Evolutionary conservation across 1,140 invertebrate genomes (phyloP), one percentile per base, ranked within the genome.

Genomic region (Bombus fervidus): DNA sequence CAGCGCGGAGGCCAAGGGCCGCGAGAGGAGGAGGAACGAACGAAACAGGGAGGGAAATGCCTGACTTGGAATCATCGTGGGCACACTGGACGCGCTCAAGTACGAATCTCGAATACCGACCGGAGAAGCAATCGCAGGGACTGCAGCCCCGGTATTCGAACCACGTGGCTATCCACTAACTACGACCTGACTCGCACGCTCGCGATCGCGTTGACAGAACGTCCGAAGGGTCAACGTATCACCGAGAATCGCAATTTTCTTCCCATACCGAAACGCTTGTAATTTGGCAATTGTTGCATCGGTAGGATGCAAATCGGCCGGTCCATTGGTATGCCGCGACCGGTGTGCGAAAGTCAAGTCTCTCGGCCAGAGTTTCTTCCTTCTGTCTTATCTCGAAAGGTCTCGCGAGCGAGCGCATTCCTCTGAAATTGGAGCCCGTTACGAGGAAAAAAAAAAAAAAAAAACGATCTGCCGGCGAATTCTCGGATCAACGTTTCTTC

Each of bases 31-130:
- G 83, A 57, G 80, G 53, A 41, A 80, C 37, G 82, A 78, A 59
- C 53, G 66, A 78, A 62, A n/a, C 57, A 79, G 79, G 79, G 68
- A 87, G 88, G 88, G 86, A 86, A 87, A 90, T 89, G 86, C 80
- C 88, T 87, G 79, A 85, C 80, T 84, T 37, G 82, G 83, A 86
- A 85, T 80, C 76, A 80, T 90, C 89, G 82, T 72, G 85, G 89
- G 77, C 89, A 79, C 75, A 71, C 41, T 81, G 85, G 78, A 87
- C 78, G 83, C 89, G 81, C 66, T 86, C 86, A 83, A 86, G 87
- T 86, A 92, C 88, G 85, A 91, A 91, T 88, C 90, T 83, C 90
- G 86, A 91, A 91, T 91, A 91, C 90, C 90, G 79, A 66, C 75
- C 68, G 69, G 43, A 86, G 83, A 76, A 87, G 76, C 86, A 39